Base-by-base conservation (phyloP, 1,140 invertebrate genomes). In the Ceratina japonica region DNA sequence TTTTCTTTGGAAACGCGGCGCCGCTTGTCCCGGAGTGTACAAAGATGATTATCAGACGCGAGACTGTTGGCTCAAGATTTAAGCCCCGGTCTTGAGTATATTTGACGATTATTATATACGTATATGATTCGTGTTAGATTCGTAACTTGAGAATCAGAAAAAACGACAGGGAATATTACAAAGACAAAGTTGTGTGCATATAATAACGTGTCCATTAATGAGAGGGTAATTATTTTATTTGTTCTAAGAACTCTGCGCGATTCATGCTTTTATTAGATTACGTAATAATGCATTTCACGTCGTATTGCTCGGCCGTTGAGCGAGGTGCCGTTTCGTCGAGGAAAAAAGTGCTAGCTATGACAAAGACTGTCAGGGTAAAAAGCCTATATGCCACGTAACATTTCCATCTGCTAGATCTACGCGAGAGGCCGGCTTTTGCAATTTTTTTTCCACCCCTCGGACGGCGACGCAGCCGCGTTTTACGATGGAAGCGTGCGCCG, bases 361-460 rank as follows among this genome's bases (percentile, higher is more conserved):
- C 78, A 85, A 85, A 85, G 73, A 74, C 52, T 16, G n/a, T 24
- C 63, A 31, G 63, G 61, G 62, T 44, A 79, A 86, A 86, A 85
- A 85, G 84, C 75, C 80, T 75, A 79, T 85, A 82, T 49, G 80
- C 52, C 20, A 59, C 74, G 20, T n/a, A 56, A 15, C 22, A 51
- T 73, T 82, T 82, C 72, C 80, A 79, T 79, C 69, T 70, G 37
- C 20, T 27, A 49, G 10, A 54, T 58, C 52, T 22, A 24, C 12
- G 51, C 44, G 37, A 65, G 51, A 54, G 37, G 63, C 51, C 22
- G 27, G 52, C 52, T 59, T 58, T 80, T 51, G 71, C 65, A 62
- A 79, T n/a, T 79, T 72, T 54, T 58, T 83, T 37, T 78, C 37
- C 44, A 54, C 37, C n/a, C 16, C 66, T 24, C 70, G 69, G 7